Base-by-base conservation (phyloP, 2,797 vertebrate species). In the Galago senegalensis region DNA sequence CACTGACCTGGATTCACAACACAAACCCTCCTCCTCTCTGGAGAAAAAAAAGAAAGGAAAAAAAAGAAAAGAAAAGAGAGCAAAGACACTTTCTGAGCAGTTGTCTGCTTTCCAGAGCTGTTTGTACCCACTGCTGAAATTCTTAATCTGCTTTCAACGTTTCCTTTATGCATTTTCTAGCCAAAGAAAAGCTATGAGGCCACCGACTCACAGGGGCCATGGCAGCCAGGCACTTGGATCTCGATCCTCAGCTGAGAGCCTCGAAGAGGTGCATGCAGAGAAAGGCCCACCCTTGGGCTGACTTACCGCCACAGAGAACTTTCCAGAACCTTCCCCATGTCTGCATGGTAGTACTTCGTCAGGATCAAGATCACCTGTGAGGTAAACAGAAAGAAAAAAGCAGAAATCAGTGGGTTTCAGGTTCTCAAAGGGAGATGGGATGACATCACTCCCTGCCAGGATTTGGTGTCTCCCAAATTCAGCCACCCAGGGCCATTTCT, bases 231-330 rank as follows among this genome's bases (percentile, higher is more conserved):
- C 3, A 9, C 1, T 3, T 2, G 75, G 49, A 14, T 90, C 80
- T 81, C 31, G 13, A 34, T 31, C 76, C 93, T 69, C 63, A 34
- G 43, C 27, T 10, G 14, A 17, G 79, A 89, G 46, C 37, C 87
- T 21, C 0, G 17, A 34, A n/a, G 53, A 14, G 88, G 46, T 17
- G 6, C 34, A 2, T 4, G 13, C 69, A 37, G 46, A 76, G 79
- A 63, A 20, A 34, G 73, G 80, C 83, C 85, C 96, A 9, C n/a
- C 11, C 0, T 27, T 2, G 3, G 94, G 80, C 79, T 69, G 89
- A 97, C 98, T 98, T 99, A 99, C 99, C 99, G 99, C 99, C 99
- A 99, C 98, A 99, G 98, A 69, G 99, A 99, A 97, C 99, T 99
- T 98, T 99, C 99, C 97, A 99, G 98, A 84, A 99, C 99, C 98